Evolutionary conservation across 2,797 vertebrate genomes (phyloP).

Genomic region (Hydrophis major): DNA sequence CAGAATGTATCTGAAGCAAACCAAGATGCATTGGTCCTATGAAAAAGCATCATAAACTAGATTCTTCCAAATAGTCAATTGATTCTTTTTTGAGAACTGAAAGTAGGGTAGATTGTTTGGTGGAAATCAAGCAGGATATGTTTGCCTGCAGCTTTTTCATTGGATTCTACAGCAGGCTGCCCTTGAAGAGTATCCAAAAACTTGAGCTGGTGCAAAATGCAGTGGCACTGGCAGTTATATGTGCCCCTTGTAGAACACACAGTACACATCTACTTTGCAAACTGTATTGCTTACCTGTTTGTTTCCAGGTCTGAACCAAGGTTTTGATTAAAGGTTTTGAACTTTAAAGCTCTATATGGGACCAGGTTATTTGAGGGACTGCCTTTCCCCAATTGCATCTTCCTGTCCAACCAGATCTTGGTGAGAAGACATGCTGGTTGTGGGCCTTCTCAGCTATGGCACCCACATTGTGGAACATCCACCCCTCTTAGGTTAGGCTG

Average conservation of each 20-base stretch:
- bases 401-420: background rate
- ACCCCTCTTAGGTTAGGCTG: background rate
- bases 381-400: background rate
- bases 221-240: background rate
- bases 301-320: background rate
- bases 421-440: background rate
- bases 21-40: background rate
- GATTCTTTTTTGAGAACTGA: background rate
- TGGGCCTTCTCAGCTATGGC: background rate
- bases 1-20: background rate
- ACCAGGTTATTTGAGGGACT: background rate
- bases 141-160: background rate
- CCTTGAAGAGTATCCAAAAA: background rate
- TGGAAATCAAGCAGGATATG: background rate
- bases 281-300: background rate
- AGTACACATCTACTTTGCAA: background rate
- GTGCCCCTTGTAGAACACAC: background rate
- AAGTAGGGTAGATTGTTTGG: background rate
- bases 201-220: background rate
- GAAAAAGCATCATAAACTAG: background rate
- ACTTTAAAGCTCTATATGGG: background rate
- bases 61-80: background rate
- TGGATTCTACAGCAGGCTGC: background rate
- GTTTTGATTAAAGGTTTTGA: background rate
- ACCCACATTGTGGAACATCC: background rate